Evolutionary conservation across 1,140 invertebrate species (phyloP), one percentile per base, ranked within the genome.

Genomic region (Bradynema listronoti): DNA sequence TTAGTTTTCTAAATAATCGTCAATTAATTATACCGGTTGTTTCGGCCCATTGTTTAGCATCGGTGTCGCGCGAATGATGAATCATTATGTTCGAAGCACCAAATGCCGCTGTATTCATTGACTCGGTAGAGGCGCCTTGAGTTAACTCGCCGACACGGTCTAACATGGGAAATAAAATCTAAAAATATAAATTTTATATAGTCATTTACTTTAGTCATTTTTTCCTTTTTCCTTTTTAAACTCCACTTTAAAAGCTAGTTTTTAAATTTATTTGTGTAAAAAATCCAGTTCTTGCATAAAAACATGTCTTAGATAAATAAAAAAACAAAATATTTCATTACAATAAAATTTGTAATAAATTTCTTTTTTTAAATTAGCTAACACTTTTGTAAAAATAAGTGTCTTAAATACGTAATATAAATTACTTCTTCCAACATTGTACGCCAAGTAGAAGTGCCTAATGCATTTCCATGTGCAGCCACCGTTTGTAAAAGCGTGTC

Each of bases 1-100:
- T 39, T 39, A 11, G 36, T 39, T 39, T 39, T 11, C 11, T 39
- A 39, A 19, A 39, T 11, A 39, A 11, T 19, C 36, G 19, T 11
- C 11, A 39, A 19, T 11, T 11, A 39, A 19, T 39, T 19, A 11
- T 19, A 27, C 16, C 47, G 24, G 91, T 88, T 4, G 94, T 98
- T 80, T 99, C 94, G 5, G 92, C 91, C 94, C 94, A 99, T 78
- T 98, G 94, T 75, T 99, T 99, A 77, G 95, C 90, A 16, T 92
- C 91, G 0, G 94, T 99, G 79, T 99, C 96, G 65, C 94, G 84
- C 0, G 91, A 93, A 80, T 99, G 94, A 80, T 99, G 94, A 68
- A 98, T 95, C 0, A 98, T 82, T 67, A 98, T 92, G 75, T 92
- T 92, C 22, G 55, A 41, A 42, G 88, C 88, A 45, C 87, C 87